Evolutionary conservation across 2,113 vertebrate genomes (phyloP).

Genomic region (Aegithalos caudatus): DNA sequence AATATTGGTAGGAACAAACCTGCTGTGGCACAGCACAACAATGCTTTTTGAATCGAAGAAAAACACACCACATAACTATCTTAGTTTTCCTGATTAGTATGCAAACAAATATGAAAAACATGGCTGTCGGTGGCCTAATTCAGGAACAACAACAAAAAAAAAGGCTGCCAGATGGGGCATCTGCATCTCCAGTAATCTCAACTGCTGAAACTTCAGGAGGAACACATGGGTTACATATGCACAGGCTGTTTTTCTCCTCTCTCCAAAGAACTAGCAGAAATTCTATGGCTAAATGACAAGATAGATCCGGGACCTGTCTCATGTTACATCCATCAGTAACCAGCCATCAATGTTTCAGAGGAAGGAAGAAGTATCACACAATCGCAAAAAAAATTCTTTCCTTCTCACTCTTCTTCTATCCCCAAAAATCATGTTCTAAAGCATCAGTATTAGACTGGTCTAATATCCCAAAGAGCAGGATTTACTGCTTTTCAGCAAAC

Average conservation of each 20-base stretch:
- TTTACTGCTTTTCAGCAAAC: background rate
- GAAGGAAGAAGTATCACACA: background rate
- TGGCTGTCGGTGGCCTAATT: background rate
- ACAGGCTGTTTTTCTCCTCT: background rate
- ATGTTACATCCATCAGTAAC: rapidly evolving
- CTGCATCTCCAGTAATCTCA: background rate
- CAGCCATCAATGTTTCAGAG: background rate
- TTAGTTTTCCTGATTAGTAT: background rate
- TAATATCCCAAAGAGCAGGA: background rate
- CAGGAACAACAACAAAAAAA: background rate
- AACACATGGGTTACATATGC: background rate
- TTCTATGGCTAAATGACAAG: background rate
- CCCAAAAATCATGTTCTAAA: background rate
- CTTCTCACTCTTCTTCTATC: background rate
- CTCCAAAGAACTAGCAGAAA: background rate
- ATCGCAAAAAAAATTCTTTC: background rate
- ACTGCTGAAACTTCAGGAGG: background rate
- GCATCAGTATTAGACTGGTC: background rate
- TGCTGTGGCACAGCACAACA: background rate
- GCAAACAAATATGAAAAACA: background rate
- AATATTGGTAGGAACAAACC: background rate
- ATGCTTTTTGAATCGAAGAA: background rate
- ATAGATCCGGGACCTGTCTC: background rate
- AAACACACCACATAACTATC: background rate
- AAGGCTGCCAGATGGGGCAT: background rate